Evolutionary conservation across 2,888 invertebrate species (phyloP).

Genomic region (Carabus problematicus): DNA sequence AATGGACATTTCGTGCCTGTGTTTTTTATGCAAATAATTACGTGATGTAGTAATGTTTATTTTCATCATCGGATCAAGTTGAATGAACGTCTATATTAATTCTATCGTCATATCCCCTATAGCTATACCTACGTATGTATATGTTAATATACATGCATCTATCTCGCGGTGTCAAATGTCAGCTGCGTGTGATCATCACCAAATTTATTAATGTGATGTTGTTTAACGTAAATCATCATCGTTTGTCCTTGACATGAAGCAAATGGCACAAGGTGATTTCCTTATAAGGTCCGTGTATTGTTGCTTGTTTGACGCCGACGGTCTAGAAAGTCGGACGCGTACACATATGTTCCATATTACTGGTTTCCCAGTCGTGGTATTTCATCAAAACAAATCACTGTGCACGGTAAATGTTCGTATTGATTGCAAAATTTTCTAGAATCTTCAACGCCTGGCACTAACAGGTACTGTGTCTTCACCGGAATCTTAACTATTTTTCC

Average conservation of each 20-base stretch:
- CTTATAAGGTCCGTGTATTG: conserved; percentile 27
- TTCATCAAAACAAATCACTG: too few species aligned
- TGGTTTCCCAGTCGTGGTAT: too few species aligned
- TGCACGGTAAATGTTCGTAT: conserved; percentile 6
- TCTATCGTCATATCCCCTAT: conserved; percentile 16
- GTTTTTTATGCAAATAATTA: too few species aligned
- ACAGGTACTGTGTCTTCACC: conserved; percentile 21
- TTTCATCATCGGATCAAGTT: conserved; percentile 1
- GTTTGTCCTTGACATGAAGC: conserved; percentile 30
- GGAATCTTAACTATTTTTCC: too few species aligned
- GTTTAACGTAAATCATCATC: background rate
- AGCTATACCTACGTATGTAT: background rate
- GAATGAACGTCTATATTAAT: conserved; percentile 27
- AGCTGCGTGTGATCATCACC: conserved; percentile 18
- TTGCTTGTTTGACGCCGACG: conserved; percentile 17
- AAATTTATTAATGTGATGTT: conserved; percentile 12
- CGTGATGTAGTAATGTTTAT: too few species aligned
- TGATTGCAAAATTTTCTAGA: conserved; percentile 30
- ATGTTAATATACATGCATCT: too few species aligned
- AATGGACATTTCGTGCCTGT: too few species aligned
- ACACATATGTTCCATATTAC: too few species aligned
- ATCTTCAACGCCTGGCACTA: conserved; percentile 15
- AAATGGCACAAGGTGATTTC: conserved; percentile 36
- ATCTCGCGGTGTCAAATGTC: conserved; percentile 1
- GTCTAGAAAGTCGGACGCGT: conserved; percentile 23